A percentile compares a stretch with the other conserved stretches of the same genome.
Conservation (phyloP, 1,140 invertebrate species). For the Drosophila aff. region DNA sequence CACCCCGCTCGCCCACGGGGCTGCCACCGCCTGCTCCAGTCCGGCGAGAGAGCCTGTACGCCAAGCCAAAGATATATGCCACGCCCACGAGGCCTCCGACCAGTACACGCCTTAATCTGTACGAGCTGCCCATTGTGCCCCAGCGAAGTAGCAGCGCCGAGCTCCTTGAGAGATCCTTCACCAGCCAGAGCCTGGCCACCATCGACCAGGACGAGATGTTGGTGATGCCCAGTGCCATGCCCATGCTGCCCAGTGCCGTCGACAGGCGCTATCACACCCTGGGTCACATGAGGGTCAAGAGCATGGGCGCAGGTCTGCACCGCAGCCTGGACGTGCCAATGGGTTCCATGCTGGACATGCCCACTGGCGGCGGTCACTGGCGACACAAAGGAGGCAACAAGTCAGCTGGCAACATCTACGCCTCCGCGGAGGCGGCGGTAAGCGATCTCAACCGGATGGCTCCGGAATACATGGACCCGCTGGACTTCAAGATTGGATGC, state of each 20-base stretch:
- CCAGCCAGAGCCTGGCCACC: slow-evolving; percentile 76
- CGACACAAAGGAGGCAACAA: slow-evolving; percentile 57
- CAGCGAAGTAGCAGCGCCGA: slow-evolving; percentile 79
- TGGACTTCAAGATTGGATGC: slow-evolving; percentile 88
- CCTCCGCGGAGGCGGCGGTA: slow-evolving; percentile 74
- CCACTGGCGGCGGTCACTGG: slow-evolving; percentile 34
- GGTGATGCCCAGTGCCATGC: slow-evolving; percentile 79
- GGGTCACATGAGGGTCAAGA: slow-evolving; percentile 81
- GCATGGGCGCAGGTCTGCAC: slow-evolving; percentile 72
- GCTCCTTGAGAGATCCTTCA: slow-evolving; percentile 75
- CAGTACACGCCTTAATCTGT: slow-evolving; percentile 59
- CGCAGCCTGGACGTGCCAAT: slow-evolving; percentile 71
- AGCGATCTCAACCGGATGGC: slow-evolving; percentile 77
- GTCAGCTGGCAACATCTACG: slow-evolving; percentile 78
- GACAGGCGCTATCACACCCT: slow-evolving; percentile 83
- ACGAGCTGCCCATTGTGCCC: slow-evolving; percentile 69
- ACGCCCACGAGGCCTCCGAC: slow-evolving; percentile 69
- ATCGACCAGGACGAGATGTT: slow-evolving; percentile 81
- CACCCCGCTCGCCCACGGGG: slow-evolving; percentile 61
- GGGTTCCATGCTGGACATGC: slow-evolving; percentile 77
- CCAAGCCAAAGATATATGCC: slow-evolving; percentile 82
- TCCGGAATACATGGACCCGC: slow-evolving; percentile 81
- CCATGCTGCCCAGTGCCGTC: slow-evolving; percentile 70
- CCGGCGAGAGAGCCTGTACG: slow-evolving; percentile 76
- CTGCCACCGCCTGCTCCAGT: slow-evolving; percentile 75